phyloP scores from a whole-genome alignment of 2,113 vertebrate species.

The Dipodomys stephensi region DNA sequence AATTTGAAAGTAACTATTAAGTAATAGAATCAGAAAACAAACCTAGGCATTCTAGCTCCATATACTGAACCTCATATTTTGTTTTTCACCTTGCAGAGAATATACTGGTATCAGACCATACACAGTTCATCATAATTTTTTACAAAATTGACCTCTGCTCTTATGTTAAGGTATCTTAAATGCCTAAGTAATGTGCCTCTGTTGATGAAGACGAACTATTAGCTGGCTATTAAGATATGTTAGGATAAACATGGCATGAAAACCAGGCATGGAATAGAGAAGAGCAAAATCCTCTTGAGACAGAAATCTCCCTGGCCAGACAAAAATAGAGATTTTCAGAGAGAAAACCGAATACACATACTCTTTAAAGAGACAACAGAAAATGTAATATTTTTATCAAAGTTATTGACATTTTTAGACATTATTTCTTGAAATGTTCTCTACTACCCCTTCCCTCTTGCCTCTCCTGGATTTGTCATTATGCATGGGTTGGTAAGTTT shows the following conservation, averaged over 20 bases:
- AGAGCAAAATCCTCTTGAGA: background rate
- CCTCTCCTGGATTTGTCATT: background rate
- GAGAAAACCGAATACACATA: background rate
- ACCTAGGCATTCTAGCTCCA: background rate
- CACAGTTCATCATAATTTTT: background rate
- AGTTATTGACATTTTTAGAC: background rate
- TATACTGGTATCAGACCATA: background rate
- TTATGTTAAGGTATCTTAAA: slow-evolving; percentile 17
- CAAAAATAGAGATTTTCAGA: background rate
- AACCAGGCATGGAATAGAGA: background rate
- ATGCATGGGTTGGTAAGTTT: background rate
- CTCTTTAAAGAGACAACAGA: background rate
- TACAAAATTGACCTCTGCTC: background rate
- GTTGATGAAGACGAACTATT: background rate
- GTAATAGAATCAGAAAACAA: background rate
- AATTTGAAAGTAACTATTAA: slow-evolving; percentile 29
- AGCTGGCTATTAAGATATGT: background rate
- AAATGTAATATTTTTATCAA: background rate
- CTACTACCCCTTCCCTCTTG: background rate
- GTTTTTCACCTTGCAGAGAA: background rate
- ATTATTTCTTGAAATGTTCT: slow-evolving; percentile 4
- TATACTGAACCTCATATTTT: background rate
- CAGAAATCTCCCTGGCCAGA: background rate
- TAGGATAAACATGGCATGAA: background rate
- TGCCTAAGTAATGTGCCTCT: background rate